Evolutionary conservation across 2,888 invertebrate genomes (phyloP), one percentile per base, ranked within the genome.

Genomic region (Rotaria sp.): DNA sequence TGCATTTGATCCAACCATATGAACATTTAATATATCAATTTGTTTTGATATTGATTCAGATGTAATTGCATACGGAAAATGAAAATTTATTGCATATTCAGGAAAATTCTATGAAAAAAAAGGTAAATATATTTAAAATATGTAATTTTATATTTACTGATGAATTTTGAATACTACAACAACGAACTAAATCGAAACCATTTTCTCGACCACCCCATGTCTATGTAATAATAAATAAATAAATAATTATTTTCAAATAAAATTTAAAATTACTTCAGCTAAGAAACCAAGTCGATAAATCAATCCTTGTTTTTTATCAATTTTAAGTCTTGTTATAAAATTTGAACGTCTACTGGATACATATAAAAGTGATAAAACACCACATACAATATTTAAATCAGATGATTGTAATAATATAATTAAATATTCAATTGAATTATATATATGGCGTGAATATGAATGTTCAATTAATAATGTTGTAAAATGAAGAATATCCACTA

Each of bases 331-430:
- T 84, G 95, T 94, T 89, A 95, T 94, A 90, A 95, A 95, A 91
- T 95, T 95, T 90, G 95, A 95, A 87, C 95, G 93, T 91, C 95
- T 95, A 88, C 95, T 95, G 91, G 95, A 95, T 93, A 95, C 95
- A 91, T 95, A 96, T 38, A 95, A 92, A 87, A 96, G 92, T 91
- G 95, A 95, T 86, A 96, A 92, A 85, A 95, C 95, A 88, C 94
- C 94, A 86, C 95, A 92, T 26, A 95, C 94, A 85, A 95, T 93
- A 88, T 94, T 93, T 94, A 95, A 94, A 90, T 95, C 94, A 90
- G 94, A 94, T 35, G 86, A 85, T 59, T 85, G 85, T 38, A 95
- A 91, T 88, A 95, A 91, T 57, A 94, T 93, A 85, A 94, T 94
- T 88, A 95, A 92, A 90, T 95, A 94, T 91, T 95, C 95, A 93